Conservation (phyloP, 2,797 vertebrate species). For the Gallinago solitaria region DNA sequence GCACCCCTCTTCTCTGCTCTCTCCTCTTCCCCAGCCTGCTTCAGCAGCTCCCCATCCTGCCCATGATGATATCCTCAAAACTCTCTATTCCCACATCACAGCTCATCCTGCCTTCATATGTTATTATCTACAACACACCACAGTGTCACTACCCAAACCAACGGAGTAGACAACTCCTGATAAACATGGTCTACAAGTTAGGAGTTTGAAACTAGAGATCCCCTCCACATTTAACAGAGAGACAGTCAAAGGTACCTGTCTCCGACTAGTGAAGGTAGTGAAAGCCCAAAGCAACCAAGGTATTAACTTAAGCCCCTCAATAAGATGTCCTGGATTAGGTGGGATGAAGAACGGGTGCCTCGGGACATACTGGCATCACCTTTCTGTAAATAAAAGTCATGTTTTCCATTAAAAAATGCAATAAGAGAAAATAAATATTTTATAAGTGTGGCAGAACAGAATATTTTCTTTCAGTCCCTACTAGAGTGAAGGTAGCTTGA, state of each 20-base stretch:
- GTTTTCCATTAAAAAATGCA: slow-evolving; percentile 21
- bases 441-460: not conserved
- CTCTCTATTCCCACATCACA: not conserved
- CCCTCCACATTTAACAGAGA: not conserved
- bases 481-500: not conserved
- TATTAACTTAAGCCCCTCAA: not conserved
- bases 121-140: not conserved
- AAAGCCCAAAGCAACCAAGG: not conserved
- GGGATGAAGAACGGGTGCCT: not conserved
- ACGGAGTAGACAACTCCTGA: not conserved
- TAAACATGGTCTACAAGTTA: fast-evolving
- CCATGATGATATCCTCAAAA: not conserved
- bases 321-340: not conserved
- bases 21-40: not conserved
- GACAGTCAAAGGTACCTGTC: not conserved
- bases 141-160: not conserved
- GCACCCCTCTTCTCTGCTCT: not conserved
- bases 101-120: not conserved
- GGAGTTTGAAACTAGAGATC: not conserved
- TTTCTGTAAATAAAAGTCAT: slow-evolving; percentile 8
- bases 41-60: not conserved
- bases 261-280: not conserved
- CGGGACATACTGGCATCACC: not conserved
- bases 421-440: slow-evolving; percentile 42
- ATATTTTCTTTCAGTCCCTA: not conserved